These are phyloP conservation scores for Alcedo quadribrachys DNA, from an alignment of 2,797 vertebrate genomes.

Conservation along the genomic window DNA sequence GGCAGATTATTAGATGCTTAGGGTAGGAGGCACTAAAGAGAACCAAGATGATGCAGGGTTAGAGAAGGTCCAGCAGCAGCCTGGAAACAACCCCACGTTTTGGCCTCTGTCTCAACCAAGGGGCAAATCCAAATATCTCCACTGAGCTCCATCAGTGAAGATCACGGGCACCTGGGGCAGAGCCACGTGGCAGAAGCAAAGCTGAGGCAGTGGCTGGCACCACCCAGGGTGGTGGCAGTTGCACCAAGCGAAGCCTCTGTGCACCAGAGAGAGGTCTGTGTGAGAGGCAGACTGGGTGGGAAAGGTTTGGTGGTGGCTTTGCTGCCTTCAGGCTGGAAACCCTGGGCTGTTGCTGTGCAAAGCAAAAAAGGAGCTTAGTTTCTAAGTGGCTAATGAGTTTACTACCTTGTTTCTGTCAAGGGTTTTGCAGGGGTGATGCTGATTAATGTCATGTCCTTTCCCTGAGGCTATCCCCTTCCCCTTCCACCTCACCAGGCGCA, in stretches of 20 bases:
- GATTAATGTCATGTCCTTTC: slow-evolving; percentile 47
- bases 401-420: slow-evolving; percentile 24
- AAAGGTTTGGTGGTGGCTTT: not conserved
- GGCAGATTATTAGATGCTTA: not conserved
- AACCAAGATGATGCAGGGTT: not conserved
- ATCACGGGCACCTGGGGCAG: not conserved
- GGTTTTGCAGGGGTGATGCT: slow-evolving; percentile 8
- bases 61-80: not conserved
- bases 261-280: not conserved
- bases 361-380: slow-evolving; percentile 32
- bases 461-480: slow-evolving; percentile 5
- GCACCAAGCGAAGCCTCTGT: not conserved
- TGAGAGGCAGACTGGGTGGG: not conserved
- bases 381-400: slow-evolving; percentile 21
- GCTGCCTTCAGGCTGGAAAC: not conserved
- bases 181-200: not conserved
- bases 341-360: not conserved
- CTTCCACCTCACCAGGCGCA: not conserved
- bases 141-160: not conserved
- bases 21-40: not conserved
- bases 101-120: not conserved
- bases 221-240: not conserved
- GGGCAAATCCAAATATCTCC: not conserved
- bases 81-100: not conserved
- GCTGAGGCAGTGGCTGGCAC: not conserved